Percentiles rank a stretch among this genome's conserved stretches.
Conservation (phyloP, 2,888 invertebrate species). For the Philereme transversata region DNA sequence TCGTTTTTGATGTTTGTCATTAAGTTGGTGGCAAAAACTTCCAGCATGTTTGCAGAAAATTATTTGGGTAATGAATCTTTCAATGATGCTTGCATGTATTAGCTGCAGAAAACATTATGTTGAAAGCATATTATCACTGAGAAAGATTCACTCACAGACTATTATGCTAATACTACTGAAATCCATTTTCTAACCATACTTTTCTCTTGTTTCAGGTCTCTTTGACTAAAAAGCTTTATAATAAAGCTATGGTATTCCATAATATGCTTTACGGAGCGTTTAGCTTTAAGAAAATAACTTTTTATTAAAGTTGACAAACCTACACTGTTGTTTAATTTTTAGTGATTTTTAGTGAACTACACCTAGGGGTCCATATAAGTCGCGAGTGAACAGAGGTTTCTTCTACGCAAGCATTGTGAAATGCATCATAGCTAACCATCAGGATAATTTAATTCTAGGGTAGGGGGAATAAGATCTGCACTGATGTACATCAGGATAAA, state of each 20-base stretch:
- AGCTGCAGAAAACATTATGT: conserved; percentile 80
- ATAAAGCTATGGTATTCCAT: conserved; percentile 74
- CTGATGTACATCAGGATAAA: too few species aligned
- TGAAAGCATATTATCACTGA: conserved; percentile 60
- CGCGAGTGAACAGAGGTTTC: too few species aligned
- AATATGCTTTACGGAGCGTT: conserved; percentile 76
- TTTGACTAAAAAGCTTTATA: conserved; percentile 87
- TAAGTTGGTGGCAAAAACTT: too few species aligned
- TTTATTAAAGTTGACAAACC: conserved; percentile 63
- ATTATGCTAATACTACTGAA: not conserved
- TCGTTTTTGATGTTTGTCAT: too few species aligned
- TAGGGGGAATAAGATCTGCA: too few species aligned
- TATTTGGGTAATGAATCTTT: conserved; percentile 30
- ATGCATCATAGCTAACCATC: too few species aligned
- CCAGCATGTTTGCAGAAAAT: too few species aligned
- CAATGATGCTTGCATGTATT: conserved; percentile 85
- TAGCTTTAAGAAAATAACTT: conserved; percentile 74
- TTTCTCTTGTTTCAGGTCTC: conserved; percentile 86
- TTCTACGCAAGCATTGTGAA: too few species aligned
- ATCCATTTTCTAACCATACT: conserved; percentile 29
- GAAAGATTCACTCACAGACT: conserved; percentile 28
- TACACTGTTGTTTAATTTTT: conserved; percentile 34
- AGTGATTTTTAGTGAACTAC: too few species aligned
- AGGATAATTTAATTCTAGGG: too few species aligned
- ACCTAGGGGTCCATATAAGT: too few species aligned